A percentile compares a stretch with the other conserved stretches of the same genome.
Conservation (phyloP, 2,113 vertebrate species). For the Lota lota region DNA sequence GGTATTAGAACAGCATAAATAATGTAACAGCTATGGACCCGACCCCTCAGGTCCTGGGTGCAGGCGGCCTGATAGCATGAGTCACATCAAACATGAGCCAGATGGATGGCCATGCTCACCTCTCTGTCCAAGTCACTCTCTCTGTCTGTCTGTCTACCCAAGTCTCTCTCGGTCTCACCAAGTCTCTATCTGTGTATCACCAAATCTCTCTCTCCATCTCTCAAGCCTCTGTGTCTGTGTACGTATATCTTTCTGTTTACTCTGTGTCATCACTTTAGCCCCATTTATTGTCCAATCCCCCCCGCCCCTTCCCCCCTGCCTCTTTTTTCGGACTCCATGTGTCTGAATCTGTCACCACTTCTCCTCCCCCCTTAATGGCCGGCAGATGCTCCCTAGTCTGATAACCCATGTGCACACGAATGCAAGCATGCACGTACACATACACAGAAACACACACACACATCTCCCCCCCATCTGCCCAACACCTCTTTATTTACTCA, state of each 20-base stretch:
- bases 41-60: no score
- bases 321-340: background rate
- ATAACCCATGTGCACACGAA: conserved; percentile 5
- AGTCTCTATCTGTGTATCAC: background rate
- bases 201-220: background rate
- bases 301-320: background rate
- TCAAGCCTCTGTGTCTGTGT: background rate
- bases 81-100: background rate
- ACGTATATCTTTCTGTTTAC: background rate
- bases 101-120: background rate
- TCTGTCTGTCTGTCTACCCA: no score
- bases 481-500: no score
- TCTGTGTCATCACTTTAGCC: background rate
- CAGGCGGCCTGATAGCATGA: background rate
- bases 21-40: no score
- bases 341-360: conserved; percentile 31
- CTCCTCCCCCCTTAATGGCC: conserved; percentile 26
- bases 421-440: no score
- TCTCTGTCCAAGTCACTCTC: background rate
- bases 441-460: background rate
- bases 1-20: no score
- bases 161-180: no score
- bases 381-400: conserved; percentile 33
- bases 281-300: background rate
- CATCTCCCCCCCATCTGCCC: background rate